phyloP scores from a whole-genome alignment of 1,140 invertebrate genomes.

The Lithobius niger region DNA sequence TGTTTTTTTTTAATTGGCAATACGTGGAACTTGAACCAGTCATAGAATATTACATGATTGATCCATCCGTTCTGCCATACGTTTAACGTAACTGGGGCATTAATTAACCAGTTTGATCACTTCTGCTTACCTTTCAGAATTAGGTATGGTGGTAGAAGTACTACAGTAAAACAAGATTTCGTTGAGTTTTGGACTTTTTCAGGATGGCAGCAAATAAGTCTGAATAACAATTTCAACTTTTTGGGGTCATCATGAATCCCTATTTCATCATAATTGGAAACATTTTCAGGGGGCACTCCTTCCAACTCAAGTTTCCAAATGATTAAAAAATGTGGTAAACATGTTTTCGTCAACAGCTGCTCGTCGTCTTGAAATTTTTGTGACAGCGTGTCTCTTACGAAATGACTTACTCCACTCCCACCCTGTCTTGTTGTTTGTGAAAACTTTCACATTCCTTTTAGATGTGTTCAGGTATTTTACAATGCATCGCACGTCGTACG shows the following conservation, averaged over 20 bases:
- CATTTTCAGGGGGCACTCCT: conserved; percentile 15
- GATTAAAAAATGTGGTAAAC: conserved; percentile 16
- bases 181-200: conserved; percentile 25
- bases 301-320: conserved; percentile 13
- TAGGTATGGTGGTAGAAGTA: conserved; percentile 20
- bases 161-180: conserved; percentile 26
- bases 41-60: conserved; percentile 7
- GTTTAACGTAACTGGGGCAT: conserved; percentile 17
- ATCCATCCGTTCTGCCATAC: conserved; percentile 20
- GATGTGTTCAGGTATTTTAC: too few relatives aligned
- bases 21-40: not conserved
- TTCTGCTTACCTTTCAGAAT: conserved; percentile 20
- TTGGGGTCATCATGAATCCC: conserved; percentile 30
- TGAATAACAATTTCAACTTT: conserved; percentile 21
- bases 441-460: too few relatives aligned
- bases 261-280: conserved; percentile 34
- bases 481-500: too few relatives aligned
- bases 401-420: conserved; percentile 1
- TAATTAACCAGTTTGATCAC: conserved; percentile 19
- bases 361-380: conserved; percentile 12
- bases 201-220: conserved; percentile 24
- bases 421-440: too few relatives aligned
- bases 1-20: conserved; percentile 20
- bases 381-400: not conserved
- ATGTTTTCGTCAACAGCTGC: conserved; percentile 13